These are phyloP conservation scores for Drosophila pruinosa DNA, from an alignment of 1,140 invertebrate genomes.

Conservation along the genomic window DNA sequence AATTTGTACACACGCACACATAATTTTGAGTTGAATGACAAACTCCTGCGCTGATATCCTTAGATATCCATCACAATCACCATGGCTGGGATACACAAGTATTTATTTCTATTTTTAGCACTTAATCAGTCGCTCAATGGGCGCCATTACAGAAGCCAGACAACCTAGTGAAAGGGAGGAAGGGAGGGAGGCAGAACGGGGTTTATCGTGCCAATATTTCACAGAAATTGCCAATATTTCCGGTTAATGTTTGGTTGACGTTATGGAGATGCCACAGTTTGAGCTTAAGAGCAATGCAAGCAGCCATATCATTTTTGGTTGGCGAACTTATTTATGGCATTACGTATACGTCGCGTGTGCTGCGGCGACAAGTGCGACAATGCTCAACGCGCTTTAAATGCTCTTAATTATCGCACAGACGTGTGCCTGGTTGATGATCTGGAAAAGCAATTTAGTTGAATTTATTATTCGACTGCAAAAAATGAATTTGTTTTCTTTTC, in stretches of 20 bases:
- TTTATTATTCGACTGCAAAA: constrained; percentile 51
- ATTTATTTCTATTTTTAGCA: constrained; percentile 76
- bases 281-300: no score
- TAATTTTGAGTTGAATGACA: constrained; percentile 4
- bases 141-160: constrained; percentile 46
- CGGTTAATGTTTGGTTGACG: constrained; percentile 66
- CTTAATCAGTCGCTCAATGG: constrained; percentile 72
- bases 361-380: neutral
- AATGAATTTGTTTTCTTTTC: constrained; percentile 2
- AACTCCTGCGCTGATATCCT: constrained; percentile 18
- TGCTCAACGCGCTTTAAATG: constrained; percentile 26
- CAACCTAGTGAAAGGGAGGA: neutral
- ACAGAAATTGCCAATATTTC: constrained; percentile 77
- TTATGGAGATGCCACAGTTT: constrained; percentile 8
- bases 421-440: constrained; percentile 49
- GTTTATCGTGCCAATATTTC: constrained; percentile 64
- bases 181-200: neutral
- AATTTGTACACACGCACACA: constrained; percentile 35
- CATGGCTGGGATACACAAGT: constrained; percentile 21
- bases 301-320: neutral
- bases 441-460: constrained; percentile 65
- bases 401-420: constrained; percentile 60
- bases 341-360: constrained; percentile 49
- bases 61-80: constrained; percentile 35
- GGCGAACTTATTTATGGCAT: constrained; percentile 51